These are phyloP conservation scores for Phacellophora camtschatica DNA, from an alignment of 30 jellyfish, hydroid and myxozoan species.

Conservation along the genomic window DNA sequence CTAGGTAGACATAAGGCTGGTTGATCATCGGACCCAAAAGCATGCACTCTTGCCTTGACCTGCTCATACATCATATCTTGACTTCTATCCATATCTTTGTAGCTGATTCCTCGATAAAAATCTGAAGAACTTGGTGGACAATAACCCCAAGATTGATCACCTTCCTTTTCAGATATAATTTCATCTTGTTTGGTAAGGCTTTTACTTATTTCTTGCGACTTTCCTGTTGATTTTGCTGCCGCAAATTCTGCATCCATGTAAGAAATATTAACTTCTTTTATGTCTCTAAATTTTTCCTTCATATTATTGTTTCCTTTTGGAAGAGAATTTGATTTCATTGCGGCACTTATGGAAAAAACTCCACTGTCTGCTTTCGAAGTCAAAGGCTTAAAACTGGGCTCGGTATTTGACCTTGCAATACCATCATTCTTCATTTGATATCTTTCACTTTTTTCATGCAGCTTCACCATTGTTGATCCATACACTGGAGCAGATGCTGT, in stretches of 20 bases:
- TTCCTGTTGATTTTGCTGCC: background rate
- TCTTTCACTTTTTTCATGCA: slow-evolving; percentile 56
- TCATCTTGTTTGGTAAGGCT: background rate
- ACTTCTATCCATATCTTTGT: slow-evolving; percentile 63
- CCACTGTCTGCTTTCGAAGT: slow-evolving; percentile 1
- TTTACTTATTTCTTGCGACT: background rate
- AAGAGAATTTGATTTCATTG: background rate
- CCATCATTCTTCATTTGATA: background rate
- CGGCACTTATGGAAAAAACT: background rate
- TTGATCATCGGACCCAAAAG: slow-evolving; percentile 2
- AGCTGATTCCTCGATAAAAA: slow-evolving; percentile 57
- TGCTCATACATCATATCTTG: slow-evolving; percentile 81
- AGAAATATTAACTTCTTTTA: background rate
- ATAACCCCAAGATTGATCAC: slow-evolving; percentile 68
- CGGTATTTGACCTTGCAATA: background rate
- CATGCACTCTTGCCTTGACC: slow-evolving; percentile 69
- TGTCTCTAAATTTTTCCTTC: background rate
- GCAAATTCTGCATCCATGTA: background rate
- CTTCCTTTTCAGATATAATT: background rate
- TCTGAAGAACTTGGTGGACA: slow-evolving; percentile 81
- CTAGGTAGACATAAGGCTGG: slow-evolving; percentile 19
- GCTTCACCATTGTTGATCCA: slow-evolving; percentile 85
- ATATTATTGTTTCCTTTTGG: background rate
- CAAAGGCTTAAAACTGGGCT: background rate
- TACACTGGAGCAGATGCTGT: slow-evolving; percentile 91